Percentiles rank a stretch among this genome's conserved stretches.
Evolutionary conservation across 2,888 invertebrate species (phyloP).

Genomic region (Bellardia pandia): DNA sequence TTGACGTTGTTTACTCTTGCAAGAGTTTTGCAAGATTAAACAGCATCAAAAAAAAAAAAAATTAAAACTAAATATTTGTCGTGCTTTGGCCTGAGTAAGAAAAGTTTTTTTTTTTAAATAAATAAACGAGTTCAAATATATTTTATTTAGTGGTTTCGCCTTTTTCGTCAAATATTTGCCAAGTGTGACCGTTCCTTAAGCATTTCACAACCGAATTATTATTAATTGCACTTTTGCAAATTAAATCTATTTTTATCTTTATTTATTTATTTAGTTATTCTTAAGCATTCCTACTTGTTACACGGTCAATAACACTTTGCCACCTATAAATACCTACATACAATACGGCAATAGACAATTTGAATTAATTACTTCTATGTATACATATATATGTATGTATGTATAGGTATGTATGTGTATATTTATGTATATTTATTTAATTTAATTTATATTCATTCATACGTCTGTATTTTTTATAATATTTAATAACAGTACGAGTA

Average conservation of each 20-base stretch:
- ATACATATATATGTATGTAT: too few species aligned
- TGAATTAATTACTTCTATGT: background rate
- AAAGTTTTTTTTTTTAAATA: too few species aligned
- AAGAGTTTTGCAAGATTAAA: too few species aligned
- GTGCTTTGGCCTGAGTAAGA: too few species aligned
- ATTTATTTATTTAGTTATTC: background rate
- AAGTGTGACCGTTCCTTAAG: too few species aligned
- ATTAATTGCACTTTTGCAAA: background rate
- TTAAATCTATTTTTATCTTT: background rate
- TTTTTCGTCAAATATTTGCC: too few species aligned
- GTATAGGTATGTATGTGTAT: background rate
- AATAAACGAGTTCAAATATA: too few species aligned
- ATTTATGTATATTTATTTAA: background rate
- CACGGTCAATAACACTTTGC: slow-evolving; percentile 41
- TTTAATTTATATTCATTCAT: background rate
- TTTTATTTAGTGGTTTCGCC: too few species aligned
- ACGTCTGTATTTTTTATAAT: background rate
- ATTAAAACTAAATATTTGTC: too few species aligned
- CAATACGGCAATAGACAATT: background rate
- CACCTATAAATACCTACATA: slow-evolving; percentile 7
- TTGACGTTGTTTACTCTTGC: too few species aligned
- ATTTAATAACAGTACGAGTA: background rate
- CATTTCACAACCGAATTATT: background rate
- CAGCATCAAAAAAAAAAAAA: too few species aligned
- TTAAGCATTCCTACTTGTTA: slow-evolving; percentile 3